Evolutionary conservation across 2,113 vertebrate species (phyloP).

Genomic region (Corythornis madagascariensis): DNA sequence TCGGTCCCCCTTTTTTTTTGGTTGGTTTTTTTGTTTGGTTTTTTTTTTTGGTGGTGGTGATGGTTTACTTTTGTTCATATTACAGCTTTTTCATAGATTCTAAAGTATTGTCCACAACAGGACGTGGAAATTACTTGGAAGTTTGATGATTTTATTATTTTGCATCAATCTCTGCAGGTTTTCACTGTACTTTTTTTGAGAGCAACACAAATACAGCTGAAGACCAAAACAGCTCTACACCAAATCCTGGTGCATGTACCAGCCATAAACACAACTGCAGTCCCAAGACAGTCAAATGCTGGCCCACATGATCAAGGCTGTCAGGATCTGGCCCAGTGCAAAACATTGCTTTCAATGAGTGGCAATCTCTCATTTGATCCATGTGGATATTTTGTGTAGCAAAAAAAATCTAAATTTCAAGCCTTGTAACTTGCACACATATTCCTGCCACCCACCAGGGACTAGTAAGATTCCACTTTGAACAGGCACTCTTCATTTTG

Average conservation of each 20-base stretch:
- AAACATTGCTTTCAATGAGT: background rate
- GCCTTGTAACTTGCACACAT: background rate
- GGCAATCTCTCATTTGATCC: background rate
- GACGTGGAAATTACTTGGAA: constrained; percentile 17
- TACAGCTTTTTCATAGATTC: constrained; percentile 36
- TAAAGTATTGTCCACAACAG: constrained; percentile 39
- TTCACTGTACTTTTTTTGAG: background rate
- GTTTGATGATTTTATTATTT: background rate
- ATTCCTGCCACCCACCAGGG: background rate
- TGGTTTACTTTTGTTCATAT: background rate
- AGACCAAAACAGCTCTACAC: background rate
- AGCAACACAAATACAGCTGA: background rate
- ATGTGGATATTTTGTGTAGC: background rate
- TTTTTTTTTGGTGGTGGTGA: background rate
- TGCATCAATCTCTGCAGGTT: background rate
- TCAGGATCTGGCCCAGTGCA: background rate
- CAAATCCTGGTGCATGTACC: background rate
- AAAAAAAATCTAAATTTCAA: constrained; percentile 15
- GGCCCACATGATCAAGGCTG: background rate
- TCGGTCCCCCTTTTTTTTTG: background rate
- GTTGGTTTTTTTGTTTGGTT: background rate
- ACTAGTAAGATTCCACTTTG: constrained; percentile 2
- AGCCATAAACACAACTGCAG: background rate
- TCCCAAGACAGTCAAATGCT: background rate
- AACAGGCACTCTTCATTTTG: background rate